These are phyloP conservation scores for Polydrusus tereticollis DNA, from an alignment of 2,888 invertebrate species.

Conservation along the genomic window DNA sequence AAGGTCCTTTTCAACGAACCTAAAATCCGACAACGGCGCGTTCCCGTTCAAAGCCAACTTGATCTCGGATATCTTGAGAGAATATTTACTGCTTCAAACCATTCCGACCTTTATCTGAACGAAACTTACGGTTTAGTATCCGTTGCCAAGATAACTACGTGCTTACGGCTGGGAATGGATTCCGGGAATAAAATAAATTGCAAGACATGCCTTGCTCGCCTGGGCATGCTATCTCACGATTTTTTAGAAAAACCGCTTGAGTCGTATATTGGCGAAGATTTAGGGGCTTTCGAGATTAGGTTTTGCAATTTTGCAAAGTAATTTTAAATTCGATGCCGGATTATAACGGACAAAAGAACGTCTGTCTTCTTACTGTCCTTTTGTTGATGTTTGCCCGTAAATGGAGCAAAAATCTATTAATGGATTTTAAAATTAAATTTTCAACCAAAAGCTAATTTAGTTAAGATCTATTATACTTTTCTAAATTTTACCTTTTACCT, in stretches of 20 bases:
- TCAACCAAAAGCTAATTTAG: no score
- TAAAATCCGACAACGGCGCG: slow-evolving; percentile 49
- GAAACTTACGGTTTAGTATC: slow-evolving; percentile 41
- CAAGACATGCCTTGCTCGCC: slow-evolving; percentile 59
- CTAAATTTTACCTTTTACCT: no score
- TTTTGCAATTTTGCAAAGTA: slow-evolving; percentile 16
- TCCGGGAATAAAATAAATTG: slow-evolving; percentile 67
- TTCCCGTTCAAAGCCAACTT: slow-evolving; percentile 53
- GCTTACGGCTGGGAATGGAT: slow-evolving; percentile 65
- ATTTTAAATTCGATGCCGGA: background rate
- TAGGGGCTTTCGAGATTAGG: slow-evolving; percentile 23
- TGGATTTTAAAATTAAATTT: no score
- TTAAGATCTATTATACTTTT: no score
- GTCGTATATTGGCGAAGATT: slow-evolving; percentile 47
- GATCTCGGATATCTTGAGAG: slow-evolving; percentile 62
- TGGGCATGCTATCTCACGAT: slow-evolving; percentile 58
- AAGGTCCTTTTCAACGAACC: background rate
- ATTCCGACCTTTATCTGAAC: slow-evolving; percentile 47
- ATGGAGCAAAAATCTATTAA: no score
- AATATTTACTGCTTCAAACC: slow-evolving; percentile 50
- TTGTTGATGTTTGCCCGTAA: no score
- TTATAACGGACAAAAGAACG: background rate
- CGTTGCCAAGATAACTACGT: slow-evolving; percentile 58
- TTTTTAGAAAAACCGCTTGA: slow-evolving; percentile 54
- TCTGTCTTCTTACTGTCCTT: background rate